Evolutionary conservation across 2,797 vertebrate species (phyloP).

Genomic region (Brotula barbata): DNA sequence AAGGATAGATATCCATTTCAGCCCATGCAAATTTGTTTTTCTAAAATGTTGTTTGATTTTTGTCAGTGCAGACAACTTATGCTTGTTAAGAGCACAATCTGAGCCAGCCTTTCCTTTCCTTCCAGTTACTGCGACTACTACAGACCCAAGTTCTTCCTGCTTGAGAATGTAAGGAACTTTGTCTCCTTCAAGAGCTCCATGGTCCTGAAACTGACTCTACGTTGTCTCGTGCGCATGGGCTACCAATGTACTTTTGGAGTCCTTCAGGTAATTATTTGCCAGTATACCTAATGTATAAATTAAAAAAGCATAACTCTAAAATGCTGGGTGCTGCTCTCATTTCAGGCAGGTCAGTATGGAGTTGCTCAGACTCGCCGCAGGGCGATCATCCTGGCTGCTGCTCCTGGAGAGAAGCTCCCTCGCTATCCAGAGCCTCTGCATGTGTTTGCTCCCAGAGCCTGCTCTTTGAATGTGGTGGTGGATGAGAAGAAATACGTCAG

Average conservation of each 20-base stretch:
- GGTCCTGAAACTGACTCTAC: constrained; percentile 94
- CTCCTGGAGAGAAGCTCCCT: constrained; percentile 92
- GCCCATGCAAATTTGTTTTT: no score
- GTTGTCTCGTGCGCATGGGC: constrained; percentile 96
- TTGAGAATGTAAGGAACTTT: constrained; percentile 97
- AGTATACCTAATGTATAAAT: no score
- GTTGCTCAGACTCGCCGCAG: constrained; percentile 93
- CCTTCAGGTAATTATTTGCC: constrained; percentile 82
- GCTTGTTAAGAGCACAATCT: background rate
- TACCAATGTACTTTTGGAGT: constrained; percentile 98
- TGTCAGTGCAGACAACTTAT: no score
- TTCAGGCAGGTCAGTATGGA: constrained; percentile 93
- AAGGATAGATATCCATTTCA: rapidly evolving
- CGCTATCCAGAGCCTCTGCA: constrained; percentile 93
- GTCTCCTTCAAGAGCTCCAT: constrained; percentile 97
- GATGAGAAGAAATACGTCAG: constrained; percentile 94
- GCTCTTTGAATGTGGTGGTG: constrained; percentile 91
- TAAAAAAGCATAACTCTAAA: background rate
- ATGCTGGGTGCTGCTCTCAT: background rate
- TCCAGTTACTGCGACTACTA: constrained; percentile 97
- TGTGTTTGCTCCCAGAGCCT: constrained; percentile 93
- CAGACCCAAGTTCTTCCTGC: constrained; percentile 92
- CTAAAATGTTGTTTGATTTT: background rate
- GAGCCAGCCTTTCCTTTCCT: background rate
- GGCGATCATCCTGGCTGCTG: constrained; percentile 92